Conservation (phyloP, 2,888 invertebrate genomes). For the Chrysolina americana region DNA sequence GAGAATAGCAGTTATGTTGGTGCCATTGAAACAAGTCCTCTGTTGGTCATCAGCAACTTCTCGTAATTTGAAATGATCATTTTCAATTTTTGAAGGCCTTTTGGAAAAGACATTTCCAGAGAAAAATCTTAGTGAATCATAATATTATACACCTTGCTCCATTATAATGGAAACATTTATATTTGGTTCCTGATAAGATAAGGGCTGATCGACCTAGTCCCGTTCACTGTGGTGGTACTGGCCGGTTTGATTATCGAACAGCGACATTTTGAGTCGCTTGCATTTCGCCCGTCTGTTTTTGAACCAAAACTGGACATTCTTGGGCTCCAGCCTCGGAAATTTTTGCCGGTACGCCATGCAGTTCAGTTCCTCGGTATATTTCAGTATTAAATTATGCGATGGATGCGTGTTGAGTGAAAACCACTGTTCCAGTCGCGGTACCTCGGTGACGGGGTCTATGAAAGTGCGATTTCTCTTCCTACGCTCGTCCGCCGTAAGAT, state of each 20-base stretch:
- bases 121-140: too few species aligned
- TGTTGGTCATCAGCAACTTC: too few species aligned
- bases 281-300: slow-evolving; percentile 99
- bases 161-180: too few species aligned
- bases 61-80: too few species aligned
- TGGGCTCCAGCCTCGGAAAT: slow-evolving; percentile 98
- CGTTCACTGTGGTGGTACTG: slow-evolving; percentile 76
- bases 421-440: slow-evolving; percentile 95
- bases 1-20: too few species aligned
- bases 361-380: slow-evolving; percentile 98
- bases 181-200: too few species aligned
- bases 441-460: slow-evolving; percentile 99
- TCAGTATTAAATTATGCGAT: slow-evolving; percentile 96
- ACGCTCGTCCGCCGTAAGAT: slow-evolving; percentile 85
- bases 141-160: too few species aligned
- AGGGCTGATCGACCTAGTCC: slow-evolving; percentile 65
- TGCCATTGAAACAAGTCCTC: too few species aligned
- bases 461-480: slow-evolving; percentile 97
- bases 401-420: slow-evolving; percentile 98
- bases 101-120: too few species aligned
- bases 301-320: slow-evolving; percentile 99
- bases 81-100: too few species aligned
- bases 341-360: slow-evolving; percentile 97
- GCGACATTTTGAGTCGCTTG: slow-evolving; percentile 93
- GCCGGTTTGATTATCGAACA: slow-evolving; percentile 83